These are phyloP conservation scores for Macrochelys suwanniensis DNA, from an alignment of 2,797 vertebrate species.

Conservation along the genomic window DNA sequence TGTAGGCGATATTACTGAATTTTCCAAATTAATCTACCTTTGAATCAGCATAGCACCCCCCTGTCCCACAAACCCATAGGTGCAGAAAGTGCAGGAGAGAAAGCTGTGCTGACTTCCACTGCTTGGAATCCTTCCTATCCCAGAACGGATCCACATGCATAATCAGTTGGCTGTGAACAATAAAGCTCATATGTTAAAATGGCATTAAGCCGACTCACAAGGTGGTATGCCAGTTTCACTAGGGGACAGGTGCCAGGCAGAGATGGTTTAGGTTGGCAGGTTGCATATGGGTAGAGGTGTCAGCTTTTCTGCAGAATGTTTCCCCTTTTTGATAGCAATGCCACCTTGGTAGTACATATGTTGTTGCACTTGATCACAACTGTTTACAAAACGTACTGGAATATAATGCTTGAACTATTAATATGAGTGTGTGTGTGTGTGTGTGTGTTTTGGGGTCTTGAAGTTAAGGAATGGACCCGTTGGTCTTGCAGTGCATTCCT, in stretches of 20 bases:
- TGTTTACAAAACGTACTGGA: neutral
- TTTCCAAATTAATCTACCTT: neutral
- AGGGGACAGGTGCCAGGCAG: neutral
- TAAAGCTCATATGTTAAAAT: neutral
- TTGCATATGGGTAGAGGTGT: neutral
- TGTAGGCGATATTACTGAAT: neutral
- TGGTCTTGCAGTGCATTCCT: neutral
- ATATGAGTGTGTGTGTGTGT: neutral
- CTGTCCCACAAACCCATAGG: neutral
- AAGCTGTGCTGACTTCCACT: neutral
- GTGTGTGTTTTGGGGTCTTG: neutral
- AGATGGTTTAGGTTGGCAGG: neutral
- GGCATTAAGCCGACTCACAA: neutral
- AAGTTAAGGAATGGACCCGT: neutral
- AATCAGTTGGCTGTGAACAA: neutral
- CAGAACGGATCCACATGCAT: neutral
- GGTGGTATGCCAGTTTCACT: neutral
- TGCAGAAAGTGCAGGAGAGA: neutral
- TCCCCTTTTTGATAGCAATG: neutral
- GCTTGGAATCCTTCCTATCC: neutral
- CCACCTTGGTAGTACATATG: rapidly evolving
- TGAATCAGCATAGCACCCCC: neutral
- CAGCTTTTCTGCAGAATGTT: neutral
- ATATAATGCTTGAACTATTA: neutral
- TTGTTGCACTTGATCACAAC: neutral